phyloP scores from a whole-genome alignment of 2,113 vertebrate species.

The Ceyx melanurus region DNA sequence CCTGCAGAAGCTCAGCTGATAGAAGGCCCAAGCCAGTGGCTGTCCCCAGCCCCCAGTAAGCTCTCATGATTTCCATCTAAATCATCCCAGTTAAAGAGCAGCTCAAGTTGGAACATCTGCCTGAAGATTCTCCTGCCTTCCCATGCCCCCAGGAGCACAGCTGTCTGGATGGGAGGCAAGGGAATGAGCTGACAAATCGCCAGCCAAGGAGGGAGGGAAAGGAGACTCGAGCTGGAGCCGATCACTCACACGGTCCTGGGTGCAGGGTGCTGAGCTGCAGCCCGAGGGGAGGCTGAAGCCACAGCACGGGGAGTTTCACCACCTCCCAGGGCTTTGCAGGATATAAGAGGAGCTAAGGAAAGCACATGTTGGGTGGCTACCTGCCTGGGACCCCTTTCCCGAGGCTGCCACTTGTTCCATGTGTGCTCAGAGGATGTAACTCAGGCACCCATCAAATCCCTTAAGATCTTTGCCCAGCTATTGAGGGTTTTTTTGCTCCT shows the following conservation, averaged over 20 bases:
- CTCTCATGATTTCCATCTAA: not conserved
- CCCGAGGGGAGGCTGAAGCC: rapidly evolving
- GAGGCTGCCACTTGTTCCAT: rapidly evolving
- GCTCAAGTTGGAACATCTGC: not conserved
- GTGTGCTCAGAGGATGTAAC: no score
- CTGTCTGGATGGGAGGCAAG: not conserved
- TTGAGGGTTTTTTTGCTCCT: not conserved
- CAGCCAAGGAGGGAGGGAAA: not conserved
- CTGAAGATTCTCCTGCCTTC: not conserved
- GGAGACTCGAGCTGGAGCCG: not conserved
- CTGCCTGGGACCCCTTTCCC: rapidly evolving
- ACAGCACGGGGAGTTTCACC: not conserved
- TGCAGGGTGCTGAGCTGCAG: rapidly evolving
- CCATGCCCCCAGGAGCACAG: not conserved
- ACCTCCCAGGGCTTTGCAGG: no score
- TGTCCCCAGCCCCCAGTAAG: not conserved
- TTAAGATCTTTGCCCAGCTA: not conserved
- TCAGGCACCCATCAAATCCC: not conserved
- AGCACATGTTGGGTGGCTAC: rapidly evolving
- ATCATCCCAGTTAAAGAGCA: slow-evolving; percentile 27
- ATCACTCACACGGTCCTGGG: rapidly evolving
- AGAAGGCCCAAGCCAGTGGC: not conserved
- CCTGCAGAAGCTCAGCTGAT: not conserved
- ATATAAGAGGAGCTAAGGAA: not conserved
- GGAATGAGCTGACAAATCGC: not conserved